Conservation (phyloP, 2,797 vertebrate species). For the Crenichthys baileyi region DNA sequence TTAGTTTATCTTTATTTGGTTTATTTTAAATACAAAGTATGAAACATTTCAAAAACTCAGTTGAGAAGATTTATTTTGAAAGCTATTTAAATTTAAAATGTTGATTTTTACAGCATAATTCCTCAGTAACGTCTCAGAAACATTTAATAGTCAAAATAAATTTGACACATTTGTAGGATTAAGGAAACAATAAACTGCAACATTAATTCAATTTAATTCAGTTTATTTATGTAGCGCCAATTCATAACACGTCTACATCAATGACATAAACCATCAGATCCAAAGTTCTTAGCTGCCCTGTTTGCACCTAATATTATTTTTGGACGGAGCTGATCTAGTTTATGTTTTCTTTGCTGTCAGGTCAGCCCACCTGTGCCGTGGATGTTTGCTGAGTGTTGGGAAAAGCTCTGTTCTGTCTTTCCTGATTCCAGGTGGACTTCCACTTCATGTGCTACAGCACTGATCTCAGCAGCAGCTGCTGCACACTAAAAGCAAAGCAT, state of each 20-base stretch:
- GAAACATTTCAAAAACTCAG: neutral
- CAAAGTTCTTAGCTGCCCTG: constrained; percentile 4
- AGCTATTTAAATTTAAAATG: neutral
- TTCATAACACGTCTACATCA: too few relatives aligned
- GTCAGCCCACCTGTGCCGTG: constrained; percentile 42
- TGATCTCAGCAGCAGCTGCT: constrained; percentile 11
- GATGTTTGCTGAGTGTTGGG: constrained; percentile 27
- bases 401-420: constrained; percentile 32
- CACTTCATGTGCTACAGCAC: constrained; percentile 15
- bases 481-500: constrained; percentile 29
- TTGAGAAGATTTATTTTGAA: neutral
- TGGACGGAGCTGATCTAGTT: constrained; percentile 9
- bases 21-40: neutral
- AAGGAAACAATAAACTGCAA: neutral
- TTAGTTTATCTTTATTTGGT: neutral
- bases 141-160: neutral
- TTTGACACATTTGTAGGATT: neutral
- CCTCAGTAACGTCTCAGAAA: neutral
- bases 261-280: constrained; percentile 5
- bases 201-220: neutral
- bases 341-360: constrained; percentile 28
- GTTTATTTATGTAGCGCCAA: too few relatives aligned
- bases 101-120: neutral
- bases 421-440: constrained; percentile 34
- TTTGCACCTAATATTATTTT: constrained; percentile 26